Base-by-base conservation (phyloP, 37 sponge, comb jelly and placozoan species). In the Spongia lamella region DNA sequence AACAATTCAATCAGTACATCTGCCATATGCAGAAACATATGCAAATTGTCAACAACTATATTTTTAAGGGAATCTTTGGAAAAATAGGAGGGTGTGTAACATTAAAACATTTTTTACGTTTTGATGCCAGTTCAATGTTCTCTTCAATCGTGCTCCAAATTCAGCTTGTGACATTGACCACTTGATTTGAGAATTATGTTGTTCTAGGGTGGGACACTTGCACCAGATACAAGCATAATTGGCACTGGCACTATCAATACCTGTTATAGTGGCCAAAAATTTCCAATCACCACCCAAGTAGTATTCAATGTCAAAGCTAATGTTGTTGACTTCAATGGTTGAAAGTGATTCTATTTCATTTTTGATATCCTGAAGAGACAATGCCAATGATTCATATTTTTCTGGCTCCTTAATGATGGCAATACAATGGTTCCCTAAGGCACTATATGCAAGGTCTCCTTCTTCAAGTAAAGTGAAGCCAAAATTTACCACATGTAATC, bases 351-450 rank as follows among this genome's bases (percentile, higher is more conserved):
- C 57, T 1, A 78, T 67, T 50, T 78, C 78, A 33, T 78, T 32
- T 6, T 51, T 51, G 1, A 65, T 66, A 53, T 78, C 66, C 21
- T 25, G 56, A 6, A 65, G 56, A 22, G 78, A 14, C 17, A 26
- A 33, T 4, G 27, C 25, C 57, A 81, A 13, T 17, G 72, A 11
- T 0, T 64, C 66, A 32, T 81, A 81, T 0, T 25, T 22, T 37
- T 81, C 82, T 2, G 71, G 73, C 57, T 73, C 73, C 38, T 49
- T 73, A 37, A 81, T 72, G 11, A 81, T 63, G n/a, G 82, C 82
- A 15, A 81, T 29, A 16, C 62, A 59, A 47, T 81, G 74, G 38
- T 72, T 81, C 43, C 82, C 73, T 51, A 40, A 73, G 11, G 43
- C 62, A 53, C 61, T 55, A 33, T 51, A 69, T 15, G 68, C 80